Percentiles rank a stretch among this genome's conserved stretches.
phyloP scores from a whole-genome alignment of 2,113 vertebrate species.

The Misgurnus mizolepis region DNA sequence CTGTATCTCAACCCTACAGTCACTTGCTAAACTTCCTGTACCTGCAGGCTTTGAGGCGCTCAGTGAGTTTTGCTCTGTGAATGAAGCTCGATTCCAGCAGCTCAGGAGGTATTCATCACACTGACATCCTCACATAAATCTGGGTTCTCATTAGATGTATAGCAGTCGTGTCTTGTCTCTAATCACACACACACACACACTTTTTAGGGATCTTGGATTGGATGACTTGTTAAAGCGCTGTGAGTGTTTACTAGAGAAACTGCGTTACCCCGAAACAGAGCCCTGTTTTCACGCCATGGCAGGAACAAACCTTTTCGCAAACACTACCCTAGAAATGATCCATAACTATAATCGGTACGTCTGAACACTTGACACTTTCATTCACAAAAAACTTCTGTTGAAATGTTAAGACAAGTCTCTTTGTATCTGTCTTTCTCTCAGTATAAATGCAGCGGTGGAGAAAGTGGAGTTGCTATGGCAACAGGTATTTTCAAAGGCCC shows the following conservation, averaged over 20 bases:
- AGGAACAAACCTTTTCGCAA: slow-evolving; percentile 70
- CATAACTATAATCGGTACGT: slow-evolving; percentile 73
- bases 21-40: slow-evolving; percentile 57
- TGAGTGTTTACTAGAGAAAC: slow-evolving; percentile 70
- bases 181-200: too few relatives aligned
- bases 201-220: slow-evolving; percentile 70
- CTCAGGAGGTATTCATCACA: slow-evolving; percentile 66
- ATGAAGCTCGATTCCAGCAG: slow-evolving; percentile 64
- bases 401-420: not conserved
- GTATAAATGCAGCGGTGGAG: slow-evolving; percentile 70
- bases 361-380: not conserved
- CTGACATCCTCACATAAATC: too few relatives aligned
- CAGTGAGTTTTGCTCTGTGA: slow-evolving; percentile 60
- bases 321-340: slow-evolving; percentile 69
- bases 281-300: slow-evolving; percentile 72
- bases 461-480: slow-evolving; percentile 76
- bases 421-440: slow-evolving; percentile 39
- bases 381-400: not conserved
- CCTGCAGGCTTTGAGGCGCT: slow-evolving; percentile 59
- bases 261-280: slow-evolving; percentile 69
- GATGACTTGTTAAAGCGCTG: slow-evolving; percentile 70
- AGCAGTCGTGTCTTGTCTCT: too few relatives aligned
- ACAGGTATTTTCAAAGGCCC: slow-evolving; percentile 66
- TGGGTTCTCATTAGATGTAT: too few relatives aligned
- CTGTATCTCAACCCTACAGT: slow-evolving; percentile 65